Conservation (phyloP, 2,888 invertebrate species). For the Machimus rusticus region DNA sequence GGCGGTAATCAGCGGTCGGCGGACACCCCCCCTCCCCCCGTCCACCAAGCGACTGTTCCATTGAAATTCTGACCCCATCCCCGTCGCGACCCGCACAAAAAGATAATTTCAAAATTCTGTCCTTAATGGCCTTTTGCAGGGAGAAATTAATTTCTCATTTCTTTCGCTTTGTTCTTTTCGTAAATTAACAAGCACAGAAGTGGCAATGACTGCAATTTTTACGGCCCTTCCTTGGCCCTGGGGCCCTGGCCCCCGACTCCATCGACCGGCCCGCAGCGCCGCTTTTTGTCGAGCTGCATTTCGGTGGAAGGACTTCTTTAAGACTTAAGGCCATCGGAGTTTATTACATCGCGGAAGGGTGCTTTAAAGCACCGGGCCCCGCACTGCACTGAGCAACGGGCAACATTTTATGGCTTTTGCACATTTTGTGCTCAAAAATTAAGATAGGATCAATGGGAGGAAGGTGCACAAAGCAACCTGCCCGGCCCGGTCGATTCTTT, state of each 20-base stretch:
- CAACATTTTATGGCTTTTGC: constrained; percentile 18
- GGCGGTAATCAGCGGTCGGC: not conserved
- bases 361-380: not conserved
- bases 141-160: constrained; percentile 35
- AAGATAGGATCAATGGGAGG: not conserved
- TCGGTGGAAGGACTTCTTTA: constrained; percentile 14
- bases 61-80: not conserved
- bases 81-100: not conserved
- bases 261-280: not conserved
- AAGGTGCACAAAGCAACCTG: not conserved
- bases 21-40: not conserved
- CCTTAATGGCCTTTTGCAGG: constrained; percentile 3
- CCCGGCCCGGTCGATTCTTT: not conserved
- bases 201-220: constrained; percentile 34
- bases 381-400: not conserved
- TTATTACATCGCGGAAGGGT: constrained; percentile 7
- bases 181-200: constrained; percentile 34
- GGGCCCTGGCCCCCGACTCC: not conserved
- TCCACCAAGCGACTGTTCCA: not conserved
- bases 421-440: constrained; percentile 16
- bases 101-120: constrained; percentile 21
- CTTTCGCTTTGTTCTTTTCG: constrained; percentile 27
- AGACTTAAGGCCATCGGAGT: constrained; percentile 22
- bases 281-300: not conserved
- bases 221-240: not conserved